Conservation (phyloP, 2,113 vertebrate species). For the Phalacrocorax aristotelis region DNA sequence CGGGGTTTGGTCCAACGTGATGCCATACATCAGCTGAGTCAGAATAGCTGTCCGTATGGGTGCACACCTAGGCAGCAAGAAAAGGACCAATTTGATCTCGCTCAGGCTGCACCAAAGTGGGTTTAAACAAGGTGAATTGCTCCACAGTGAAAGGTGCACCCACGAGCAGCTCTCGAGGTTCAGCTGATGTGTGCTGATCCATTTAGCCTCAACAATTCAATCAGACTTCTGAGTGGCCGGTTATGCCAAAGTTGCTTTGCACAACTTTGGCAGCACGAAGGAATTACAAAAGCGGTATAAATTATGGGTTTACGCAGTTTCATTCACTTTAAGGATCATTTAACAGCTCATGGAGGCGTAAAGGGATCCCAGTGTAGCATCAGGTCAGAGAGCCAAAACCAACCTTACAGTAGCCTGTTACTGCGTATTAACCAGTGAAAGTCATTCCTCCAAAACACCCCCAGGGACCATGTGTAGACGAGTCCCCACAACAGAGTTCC, state of each 20-base stretch:
- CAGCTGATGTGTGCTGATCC: background rate
- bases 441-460: background rate
- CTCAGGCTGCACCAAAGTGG: background rate
- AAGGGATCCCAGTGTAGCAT: background rate
- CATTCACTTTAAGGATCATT: background rate
- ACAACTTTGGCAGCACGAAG: background rate
- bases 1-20: background rate
- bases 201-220: background rate
- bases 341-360: background rate
- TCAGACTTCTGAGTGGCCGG: background rate
- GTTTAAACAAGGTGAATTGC: background rate
- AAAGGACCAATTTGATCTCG: rapidly evolving
- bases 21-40: background rate
- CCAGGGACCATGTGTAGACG: background rate
- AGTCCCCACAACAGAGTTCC: background rate
- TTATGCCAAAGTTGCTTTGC: background rate
- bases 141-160: background rate
- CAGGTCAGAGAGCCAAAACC: background rate
- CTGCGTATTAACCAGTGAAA: background rate
- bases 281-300: background rate
- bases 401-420: background rate
- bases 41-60: background rate
- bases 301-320: background rate
- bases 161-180: background rate
- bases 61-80: background rate